Evolutionary conservation across 2,888 invertebrate genomes (phyloP).

Genomic region (Metalampra italica): DNA sequence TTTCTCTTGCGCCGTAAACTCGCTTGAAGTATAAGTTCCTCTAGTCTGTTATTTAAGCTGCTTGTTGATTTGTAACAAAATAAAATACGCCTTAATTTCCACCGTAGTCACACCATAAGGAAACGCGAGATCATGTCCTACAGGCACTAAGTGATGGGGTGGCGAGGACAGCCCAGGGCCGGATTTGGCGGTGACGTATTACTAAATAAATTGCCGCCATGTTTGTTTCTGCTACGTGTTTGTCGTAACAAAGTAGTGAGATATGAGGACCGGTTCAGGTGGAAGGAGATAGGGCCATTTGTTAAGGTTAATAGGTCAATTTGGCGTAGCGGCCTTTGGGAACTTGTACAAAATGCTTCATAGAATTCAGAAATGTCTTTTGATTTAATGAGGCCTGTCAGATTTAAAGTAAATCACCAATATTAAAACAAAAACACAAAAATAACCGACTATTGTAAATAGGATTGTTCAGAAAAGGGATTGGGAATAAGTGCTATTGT

Average conservation of each 20-base stretch:
- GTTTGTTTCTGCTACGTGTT: conserved; percentile 57
- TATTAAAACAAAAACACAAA: too few species aligned
- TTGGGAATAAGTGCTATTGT: too few species aligned
- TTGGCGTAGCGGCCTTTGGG: conserved; percentile 17
- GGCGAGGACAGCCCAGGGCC: conserved; percentile 50
- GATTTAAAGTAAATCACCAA: too few species aligned
- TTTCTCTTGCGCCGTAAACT: too few species aligned
- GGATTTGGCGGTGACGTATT: conserved; percentile 55
- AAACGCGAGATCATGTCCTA: conserved; percentile 56
- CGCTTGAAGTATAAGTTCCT: too few species aligned
- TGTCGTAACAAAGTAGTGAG: conserved; percentile 23
- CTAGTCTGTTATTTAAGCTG: too few species aligned
- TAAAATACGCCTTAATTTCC: neutral
- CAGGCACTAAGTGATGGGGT: conserved; percentile 58
- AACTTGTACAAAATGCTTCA: neutral
- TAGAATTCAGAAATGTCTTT: neutral
- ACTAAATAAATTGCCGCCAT: conserved; percentile 51
- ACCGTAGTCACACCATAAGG: conserved; percentile 37
- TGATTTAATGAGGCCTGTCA: too few species aligned
- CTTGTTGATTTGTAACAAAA: neutral
- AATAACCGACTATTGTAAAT: too few species aligned
- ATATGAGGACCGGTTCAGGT: conserved; percentile 45
- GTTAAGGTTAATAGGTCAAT: conserved; percentile 31
- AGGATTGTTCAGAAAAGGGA: too few species aligned
- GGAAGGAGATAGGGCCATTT: conserved; percentile 34